These are phyloP conservation scores for Polydesmus complanatus DNA, from an alignment of 2,888 invertebrate species.

Conservation along the genomic window DNA sequence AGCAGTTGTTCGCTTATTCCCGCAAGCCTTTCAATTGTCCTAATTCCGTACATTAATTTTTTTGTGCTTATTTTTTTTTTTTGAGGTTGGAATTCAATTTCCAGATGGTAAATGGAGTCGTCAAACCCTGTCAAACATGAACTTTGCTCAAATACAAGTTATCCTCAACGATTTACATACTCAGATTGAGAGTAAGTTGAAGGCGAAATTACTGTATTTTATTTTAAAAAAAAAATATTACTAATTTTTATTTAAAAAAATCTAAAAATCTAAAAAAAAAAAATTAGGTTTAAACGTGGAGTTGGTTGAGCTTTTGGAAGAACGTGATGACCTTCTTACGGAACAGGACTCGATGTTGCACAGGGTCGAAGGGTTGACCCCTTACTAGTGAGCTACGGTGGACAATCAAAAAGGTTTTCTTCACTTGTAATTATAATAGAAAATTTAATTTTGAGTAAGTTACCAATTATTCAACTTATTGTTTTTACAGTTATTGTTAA, in stretches of 20 bases:
- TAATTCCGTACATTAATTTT: no score
- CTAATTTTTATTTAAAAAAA: background rate
- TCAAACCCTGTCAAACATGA: slow-evolving; percentile 79
- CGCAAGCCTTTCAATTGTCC: slow-evolving; percentile 27
- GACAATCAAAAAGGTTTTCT: no score
- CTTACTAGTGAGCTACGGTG: slow-evolving; percentile 78
- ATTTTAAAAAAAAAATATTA: background rate
- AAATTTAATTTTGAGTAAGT: no score
- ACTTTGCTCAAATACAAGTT: slow-evolving; percentile 82
- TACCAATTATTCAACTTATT: no score
- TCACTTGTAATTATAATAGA: no score
- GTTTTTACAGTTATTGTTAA: no score
- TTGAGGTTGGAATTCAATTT: slow-evolving; percentile 60
- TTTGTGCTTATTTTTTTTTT: slow-evolving; percentile 9
- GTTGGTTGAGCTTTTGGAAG: slow-evolving; percentile 74
- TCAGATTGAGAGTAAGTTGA: slow-evolving; percentile 63
- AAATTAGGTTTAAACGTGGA: slow-evolving; percentile 62
- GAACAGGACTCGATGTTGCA: slow-evolving; percentile 95
- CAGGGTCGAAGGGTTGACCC: slow-evolving; percentile 87
- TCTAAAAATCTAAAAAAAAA: slow-evolving; percentile 19
- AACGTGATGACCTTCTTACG: slow-evolving; percentile 92
- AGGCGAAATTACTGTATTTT: background rate
- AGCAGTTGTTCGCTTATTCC: slow-evolving; percentile 57
- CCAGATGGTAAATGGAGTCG: slow-evolving; percentile 68
- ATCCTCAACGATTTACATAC: slow-evolving; percentile 88